These are phyloP conservation scores for Nomia melanderi DNA, from an alignment of 1,140 invertebrate genomes.

Conservation along the genomic window DNA sequence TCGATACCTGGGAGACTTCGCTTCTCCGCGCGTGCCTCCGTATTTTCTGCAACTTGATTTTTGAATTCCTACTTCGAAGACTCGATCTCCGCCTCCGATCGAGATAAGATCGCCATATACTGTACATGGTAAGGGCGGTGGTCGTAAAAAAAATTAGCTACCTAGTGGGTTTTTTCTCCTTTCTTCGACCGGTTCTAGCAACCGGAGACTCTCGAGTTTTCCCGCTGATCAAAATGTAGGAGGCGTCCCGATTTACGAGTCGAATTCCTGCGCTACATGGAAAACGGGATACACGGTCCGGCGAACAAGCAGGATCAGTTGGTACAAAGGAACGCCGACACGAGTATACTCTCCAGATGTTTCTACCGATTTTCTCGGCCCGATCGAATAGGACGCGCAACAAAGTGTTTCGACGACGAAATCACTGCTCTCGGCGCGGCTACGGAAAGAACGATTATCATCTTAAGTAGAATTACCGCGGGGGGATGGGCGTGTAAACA, in stretches of 20 bases:
- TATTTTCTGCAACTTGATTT: background rate
- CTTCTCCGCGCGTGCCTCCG: background rate
- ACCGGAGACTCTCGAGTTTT: background rate
- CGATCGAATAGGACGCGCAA: no score
- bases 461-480: background rate
- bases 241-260: background rate
- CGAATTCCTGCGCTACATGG: background rate
- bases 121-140: no score
- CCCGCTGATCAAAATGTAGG: background rate
- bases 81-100: no score
- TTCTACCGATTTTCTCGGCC: background rate
- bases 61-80: no score
- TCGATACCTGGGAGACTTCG: background rate
- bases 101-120: no score
- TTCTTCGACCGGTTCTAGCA: background rate
- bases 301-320: background rate
- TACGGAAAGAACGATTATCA: background rate
- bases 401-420: background rate
- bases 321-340: background rate
- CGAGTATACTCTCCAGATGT: background rate
- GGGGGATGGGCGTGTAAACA: background rate
- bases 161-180: background rate
- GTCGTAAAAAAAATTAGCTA: background rate
- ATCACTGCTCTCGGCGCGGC: background rate
- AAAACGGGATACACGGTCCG: conserved; percentile 1